Conservation (phyloP, 2,797 vertebrate genomes). For the Bothrops alternatus region DNA sequence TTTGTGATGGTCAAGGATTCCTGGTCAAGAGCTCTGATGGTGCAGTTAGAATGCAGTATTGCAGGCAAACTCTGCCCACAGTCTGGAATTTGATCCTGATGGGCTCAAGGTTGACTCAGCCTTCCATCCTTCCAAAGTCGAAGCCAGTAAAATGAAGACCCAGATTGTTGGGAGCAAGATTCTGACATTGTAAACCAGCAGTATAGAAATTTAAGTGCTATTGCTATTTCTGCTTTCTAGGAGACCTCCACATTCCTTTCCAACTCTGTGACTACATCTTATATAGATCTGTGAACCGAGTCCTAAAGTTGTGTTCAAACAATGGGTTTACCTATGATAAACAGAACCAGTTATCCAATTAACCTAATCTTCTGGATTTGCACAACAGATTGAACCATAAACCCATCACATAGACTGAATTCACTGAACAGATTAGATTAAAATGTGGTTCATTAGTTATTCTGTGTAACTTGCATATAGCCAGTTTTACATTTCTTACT, state of each 20-base stretch:
- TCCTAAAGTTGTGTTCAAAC: not conserved
- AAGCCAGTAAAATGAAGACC: too few relatives aligned
- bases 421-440: not conserved
- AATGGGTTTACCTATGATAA: not conserved
- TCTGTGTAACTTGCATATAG: not conserved
- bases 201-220: not conserved
- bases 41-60: not conserved
- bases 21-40: not conserved
- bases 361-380: not conserved
- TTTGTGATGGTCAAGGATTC: not conserved
- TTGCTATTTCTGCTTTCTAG: not conserved
- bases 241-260: not conserved
- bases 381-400: not conserved
- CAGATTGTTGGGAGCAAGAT: not conserved
- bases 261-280: not conserved
- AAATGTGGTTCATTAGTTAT: not conserved
- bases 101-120: not conserved
- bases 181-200: not conserved
- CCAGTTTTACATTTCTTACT: not conserved
- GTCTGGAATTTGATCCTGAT: not conserved
- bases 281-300: not conserved
- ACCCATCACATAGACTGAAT: not conserved
- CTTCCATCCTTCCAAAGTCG: not conserved
- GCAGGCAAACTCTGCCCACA: not conserved
- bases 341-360: not conserved